These are phyloP conservation scores for Tokudaia tokunoshimensis DNA, from an alignment of 2,797 vertebrate genomes.

Conservation along the genomic window DNA sequence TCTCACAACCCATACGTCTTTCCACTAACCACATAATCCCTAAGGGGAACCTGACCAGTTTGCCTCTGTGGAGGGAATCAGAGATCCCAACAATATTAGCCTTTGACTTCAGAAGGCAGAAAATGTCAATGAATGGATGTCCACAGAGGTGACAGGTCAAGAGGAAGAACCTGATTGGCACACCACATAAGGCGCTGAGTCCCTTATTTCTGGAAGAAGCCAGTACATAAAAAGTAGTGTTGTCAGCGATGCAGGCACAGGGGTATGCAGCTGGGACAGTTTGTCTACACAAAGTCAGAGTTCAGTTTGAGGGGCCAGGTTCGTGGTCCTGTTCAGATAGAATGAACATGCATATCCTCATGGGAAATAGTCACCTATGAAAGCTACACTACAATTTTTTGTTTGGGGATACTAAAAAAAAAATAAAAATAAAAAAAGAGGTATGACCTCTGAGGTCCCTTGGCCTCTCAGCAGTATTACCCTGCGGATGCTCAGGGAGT, in stretches of 20 bases:
- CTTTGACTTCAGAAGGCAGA: background rate
- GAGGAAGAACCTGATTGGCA: background rate
- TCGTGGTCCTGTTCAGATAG: background rate
- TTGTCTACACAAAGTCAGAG: background rate
- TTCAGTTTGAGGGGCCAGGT: background rate
- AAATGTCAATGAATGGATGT: no score
- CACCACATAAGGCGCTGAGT: background rate
- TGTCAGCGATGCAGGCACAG: background rate
- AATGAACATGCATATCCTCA: background rate
- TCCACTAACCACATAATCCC: no score
- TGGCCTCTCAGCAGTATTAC: background rate
- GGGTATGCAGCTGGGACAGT: background rate
- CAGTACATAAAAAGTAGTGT: background rate
- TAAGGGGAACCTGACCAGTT: background rate
- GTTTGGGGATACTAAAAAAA: background rate
- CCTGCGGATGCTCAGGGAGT: background rate
- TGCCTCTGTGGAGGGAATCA: background rate
- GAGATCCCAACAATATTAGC: background rate
- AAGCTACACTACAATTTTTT: background rate
- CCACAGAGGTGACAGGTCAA: background rate
- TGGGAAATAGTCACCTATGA: no score
- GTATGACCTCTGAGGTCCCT: background rate
- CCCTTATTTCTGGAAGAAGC: constrained; percentile 14
- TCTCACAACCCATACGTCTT: background rate
- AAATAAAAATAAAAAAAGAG: background rate